A percentile compares a stretch with the other conserved stretches of the same genome.
phyloP scores from a whole-genome alignment of 1,140 invertebrate species.

The Vanessa atalanta region DNA sequence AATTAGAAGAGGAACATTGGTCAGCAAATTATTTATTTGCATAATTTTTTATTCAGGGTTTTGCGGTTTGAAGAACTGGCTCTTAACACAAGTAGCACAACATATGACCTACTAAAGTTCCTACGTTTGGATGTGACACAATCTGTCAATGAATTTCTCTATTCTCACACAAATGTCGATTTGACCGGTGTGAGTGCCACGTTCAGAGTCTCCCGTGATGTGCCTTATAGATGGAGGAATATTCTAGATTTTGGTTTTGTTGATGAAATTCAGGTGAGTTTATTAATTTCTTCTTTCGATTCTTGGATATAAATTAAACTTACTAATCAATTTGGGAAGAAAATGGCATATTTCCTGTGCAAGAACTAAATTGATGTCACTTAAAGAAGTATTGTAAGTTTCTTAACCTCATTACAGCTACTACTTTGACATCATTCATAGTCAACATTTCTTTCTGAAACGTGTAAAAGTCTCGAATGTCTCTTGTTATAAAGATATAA shows the following conservation, averaged over 20 bases:
- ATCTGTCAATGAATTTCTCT: constrained; percentile 86
- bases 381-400: no score
- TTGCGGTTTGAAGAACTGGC: constrained; percentile 93
- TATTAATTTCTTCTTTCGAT: neutral
- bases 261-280: constrained; percentile 82
- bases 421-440: no score
- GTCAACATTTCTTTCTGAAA: no score
- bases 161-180: constrained; percentile 90
- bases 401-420: neutral
- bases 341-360: neutral
- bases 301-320: neutral
- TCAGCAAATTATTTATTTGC: no score
- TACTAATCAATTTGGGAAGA: neutral
- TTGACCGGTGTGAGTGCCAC: constrained; percentile 91
- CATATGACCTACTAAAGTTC: constrained; percentile 88
- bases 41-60: constrained; percentile 81
- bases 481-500: no score
- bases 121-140: constrained; percentile 87
- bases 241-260: constrained; percentile 87
- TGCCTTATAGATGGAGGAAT: constrained; percentile 91
- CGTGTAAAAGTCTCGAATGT: no score
- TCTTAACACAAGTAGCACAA: constrained; percentile 86
- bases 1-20: no score
- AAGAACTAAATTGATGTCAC: no score
- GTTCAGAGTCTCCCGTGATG: constrained; percentile 89